phyloP scores from a whole-genome alignment of 30 jellyfish, hydroid and myxozoan species.

The Aurelia coerulea region DNA sequence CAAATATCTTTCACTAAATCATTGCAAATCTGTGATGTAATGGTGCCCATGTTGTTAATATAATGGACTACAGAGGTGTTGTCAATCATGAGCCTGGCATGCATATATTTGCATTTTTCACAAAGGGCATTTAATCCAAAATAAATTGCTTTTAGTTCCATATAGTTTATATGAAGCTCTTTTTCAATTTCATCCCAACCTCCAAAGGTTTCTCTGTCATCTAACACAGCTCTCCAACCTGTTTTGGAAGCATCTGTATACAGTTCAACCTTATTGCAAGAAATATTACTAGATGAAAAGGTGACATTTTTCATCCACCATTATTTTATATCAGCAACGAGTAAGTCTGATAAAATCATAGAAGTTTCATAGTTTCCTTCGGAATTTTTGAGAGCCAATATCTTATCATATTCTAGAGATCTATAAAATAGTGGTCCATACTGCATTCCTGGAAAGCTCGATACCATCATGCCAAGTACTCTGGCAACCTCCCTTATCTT shows the following conservation, averaged over 20 bases:
- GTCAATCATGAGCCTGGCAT: not conserved
- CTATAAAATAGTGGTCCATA: too few relatives aligned
- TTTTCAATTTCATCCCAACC: not conserved
- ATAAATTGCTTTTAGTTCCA: too few relatives aligned
- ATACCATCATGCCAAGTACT: too few relatives aligned
- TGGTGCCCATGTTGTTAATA: conserved; percentile 1
- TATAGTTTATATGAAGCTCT: too few relatives aligned
- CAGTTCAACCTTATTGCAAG: not conserved
- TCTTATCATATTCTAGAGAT: too few relatives aligned
- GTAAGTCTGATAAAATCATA: not conserved
- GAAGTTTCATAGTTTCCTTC: too few relatives aligned
- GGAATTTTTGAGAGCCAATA: too few relatives aligned
- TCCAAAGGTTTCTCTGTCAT: conserved; percentile 1
- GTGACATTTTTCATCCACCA: conserved; percentile 2
- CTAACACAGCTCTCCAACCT: conserved; percentile 6
- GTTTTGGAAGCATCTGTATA: conserved; percentile 3
- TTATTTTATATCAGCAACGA: not conserved
- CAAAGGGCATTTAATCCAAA: too few relatives aligned
- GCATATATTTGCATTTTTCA: too few relatives aligned
- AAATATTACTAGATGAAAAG: not conserved
- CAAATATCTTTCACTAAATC: not conserved
- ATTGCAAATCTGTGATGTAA: conserved; percentile 6
- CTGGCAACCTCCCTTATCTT: too few relatives aligned
- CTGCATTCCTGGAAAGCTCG: too few relatives aligned
- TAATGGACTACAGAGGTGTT: not conserved